Evolutionary conservation across 2,797 vertebrate species (phyloP).

Genomic region (Acridotheres tristis): DNA sequence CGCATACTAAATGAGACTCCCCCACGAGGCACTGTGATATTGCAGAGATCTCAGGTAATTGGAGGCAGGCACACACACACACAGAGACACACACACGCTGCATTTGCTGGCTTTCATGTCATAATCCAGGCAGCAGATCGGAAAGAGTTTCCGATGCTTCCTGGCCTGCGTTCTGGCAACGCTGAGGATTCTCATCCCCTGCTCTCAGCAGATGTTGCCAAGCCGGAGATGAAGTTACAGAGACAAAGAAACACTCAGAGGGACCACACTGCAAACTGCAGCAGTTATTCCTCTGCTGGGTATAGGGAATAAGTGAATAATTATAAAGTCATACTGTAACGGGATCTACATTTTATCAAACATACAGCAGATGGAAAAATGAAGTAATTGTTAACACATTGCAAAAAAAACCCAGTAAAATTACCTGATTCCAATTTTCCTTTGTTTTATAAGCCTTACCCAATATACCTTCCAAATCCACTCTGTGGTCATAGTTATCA

Average conservation of each 20-base stretch:
- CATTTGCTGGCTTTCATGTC: not conserved
- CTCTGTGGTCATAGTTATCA: not conserved
- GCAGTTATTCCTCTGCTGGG: not conserved
- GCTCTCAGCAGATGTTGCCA: constrained; percentile 11
- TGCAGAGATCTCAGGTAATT: constrained; percentile 44
- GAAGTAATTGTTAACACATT: not conserved
- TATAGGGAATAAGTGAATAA: not conserved
- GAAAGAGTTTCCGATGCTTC: not conserved
- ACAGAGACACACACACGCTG: not conserved
- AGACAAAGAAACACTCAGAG: constrained; percentile 24
- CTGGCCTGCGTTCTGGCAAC: not conserved
- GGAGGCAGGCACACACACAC: not conserved
- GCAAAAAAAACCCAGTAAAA: not conserved
- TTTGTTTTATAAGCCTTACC: not conserved
- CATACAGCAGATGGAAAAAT: not conserved
- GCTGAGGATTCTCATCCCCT: constrained; percentile 5
- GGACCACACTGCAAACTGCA: constrained; percentile 13
- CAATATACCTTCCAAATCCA: not conserved
- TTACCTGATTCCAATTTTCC: not conserved
- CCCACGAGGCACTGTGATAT: constrained; percentile 23
- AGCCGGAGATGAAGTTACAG: constrained; percentile 10
- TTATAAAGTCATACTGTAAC: not conserved
- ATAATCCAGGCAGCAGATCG: not conserved
- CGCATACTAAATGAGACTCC: constrained; percentile 68
- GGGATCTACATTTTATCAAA: not conserved